Base-by-base conservation (phyloP, 2,888 invertebrate species). In the Stictocephala bisonia region DNA sequence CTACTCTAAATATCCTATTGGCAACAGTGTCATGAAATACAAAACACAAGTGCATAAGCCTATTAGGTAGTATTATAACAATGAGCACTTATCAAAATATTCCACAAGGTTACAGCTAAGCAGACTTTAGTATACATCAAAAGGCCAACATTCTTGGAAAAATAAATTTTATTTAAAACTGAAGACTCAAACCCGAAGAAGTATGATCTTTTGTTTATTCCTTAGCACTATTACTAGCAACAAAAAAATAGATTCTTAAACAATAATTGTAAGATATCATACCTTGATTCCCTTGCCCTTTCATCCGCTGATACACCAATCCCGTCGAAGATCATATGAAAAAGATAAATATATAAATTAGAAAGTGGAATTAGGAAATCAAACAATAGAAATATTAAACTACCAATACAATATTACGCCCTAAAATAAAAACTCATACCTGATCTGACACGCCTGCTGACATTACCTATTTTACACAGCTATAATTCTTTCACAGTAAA, bases 381-480 rank as follows among this genome's bases (percentile, higher is more conserved):
- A 76, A 78, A 80, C 78, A 78, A 80, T 81, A 80, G 80, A 78
- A 77, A 71, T 73, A 77, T 75, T 79, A 76, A 78, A 80, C 76
- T 79, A 78, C 76, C 78, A 76, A 76, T 7, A 79, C 75, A 76
- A 76, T 75, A 78, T 78, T 79, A 81, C 80, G 78, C 80, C 79
- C 78, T 76, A 77, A 66, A 73, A 73, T 51, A 74, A 82, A 81
- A 80, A 82, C 83, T 82, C 83, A 82, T 92, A 93, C 93, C 93
- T 93, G 93, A 88, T 93, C 93, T 90, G 92, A 91, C 91, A 93
- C 92, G 92, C 92, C 92, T 91, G 93, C 91, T 91, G 92, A 93
- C 93, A 93, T 93, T 81, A 82, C 81, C 81, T 77, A 69, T 75
- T 73, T 74, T 24, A 40, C 73, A 73, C 73, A 69, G 35, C 18